These are phyloP conservation scores for Dryas iulia DNA, from an alignment of 1,140 invertebrate genomes.

Conservation along the genomic window DNA sequence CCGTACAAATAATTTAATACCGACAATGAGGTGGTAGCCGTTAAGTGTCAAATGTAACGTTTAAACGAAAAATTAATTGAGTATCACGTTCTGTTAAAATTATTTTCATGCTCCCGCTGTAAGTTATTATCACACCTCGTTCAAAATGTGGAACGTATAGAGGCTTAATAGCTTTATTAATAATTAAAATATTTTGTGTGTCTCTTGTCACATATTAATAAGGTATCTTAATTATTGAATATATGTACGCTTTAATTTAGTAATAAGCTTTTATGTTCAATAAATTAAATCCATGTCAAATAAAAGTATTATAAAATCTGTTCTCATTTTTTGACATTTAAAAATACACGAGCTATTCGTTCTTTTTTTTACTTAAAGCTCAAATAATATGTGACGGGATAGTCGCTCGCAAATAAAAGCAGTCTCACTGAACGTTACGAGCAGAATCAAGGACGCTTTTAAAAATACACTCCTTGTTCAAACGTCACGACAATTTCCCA, in stretches of 20 bases:
- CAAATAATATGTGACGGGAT: slow-evolving; percentile 44
- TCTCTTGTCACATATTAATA: neutral
- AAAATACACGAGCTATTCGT: slow-evolving; percentile 13
- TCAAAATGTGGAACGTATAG: neutral
- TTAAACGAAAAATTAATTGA: slow-evolving; percentile 2
- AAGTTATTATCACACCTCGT: neutral
- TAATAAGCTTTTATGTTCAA: neutral
- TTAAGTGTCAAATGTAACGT: neutral
- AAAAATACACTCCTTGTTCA: slow-evolving; percentile 54
- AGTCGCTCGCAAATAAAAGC: slow-evolving; percentile 47
- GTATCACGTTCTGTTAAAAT: neutral
- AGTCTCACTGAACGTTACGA: slow-evolving; percentile 42
- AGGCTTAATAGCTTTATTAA: neutral
- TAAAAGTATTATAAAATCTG: neutral
- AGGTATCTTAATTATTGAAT: neutral
- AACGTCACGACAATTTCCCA: slow-evolving; percentile 51
- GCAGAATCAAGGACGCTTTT: slow-evolving; percentile 49
- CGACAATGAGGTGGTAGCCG: slow-evolving; percentile 1
- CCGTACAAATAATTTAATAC: neutral
- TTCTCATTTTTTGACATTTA: slow-evolving; percentile 4
- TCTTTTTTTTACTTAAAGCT: slow-evolving; percentile 27
- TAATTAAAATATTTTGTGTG: neutral
- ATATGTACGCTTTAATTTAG: too few species aligned
- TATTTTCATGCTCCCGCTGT: neutral
- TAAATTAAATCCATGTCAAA: too few species aligned